Percentiles rank a stretch among this genome's conserved stretches.
phyloP scores from a whole-genome alignment of 1,140 invertebrate species.

The Orius insidiosus region DNA sequence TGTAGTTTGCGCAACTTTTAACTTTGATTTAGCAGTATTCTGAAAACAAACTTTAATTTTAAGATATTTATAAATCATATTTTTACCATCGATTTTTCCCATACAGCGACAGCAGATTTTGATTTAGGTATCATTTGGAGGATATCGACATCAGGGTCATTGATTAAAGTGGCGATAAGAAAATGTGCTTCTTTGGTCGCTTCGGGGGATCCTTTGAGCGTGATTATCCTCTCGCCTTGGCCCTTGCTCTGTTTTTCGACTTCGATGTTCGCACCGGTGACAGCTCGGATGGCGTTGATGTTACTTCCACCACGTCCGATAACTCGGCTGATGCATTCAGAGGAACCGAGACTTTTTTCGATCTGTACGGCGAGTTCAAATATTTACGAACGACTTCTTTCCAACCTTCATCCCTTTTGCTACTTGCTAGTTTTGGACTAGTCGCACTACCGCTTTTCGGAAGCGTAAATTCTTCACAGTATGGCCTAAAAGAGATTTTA shows the following conservation, averaged over 20 bases:
- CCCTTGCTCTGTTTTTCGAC: conserved; percentile 93
- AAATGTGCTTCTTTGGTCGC: conserved; percentile 76
- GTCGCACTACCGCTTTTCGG: conserved; percentile 28
- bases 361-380: conserved; percentile 30
- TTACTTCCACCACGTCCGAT: conserved; percentile 91
- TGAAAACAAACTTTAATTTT: conserved; percentile 6
- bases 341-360: conserved; percentile 81
- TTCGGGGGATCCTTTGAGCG: conserved; percentile 84
- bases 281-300: conserved; percentile 88
- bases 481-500: background rate
- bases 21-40: conserved; percentile 19
- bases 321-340: conserved; percentile 86
- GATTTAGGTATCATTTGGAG: conserved; percentile 59
- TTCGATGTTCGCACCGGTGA: conserved; percentile 91
- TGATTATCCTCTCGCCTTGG: conserved; percentile 82
- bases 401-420: conserved; percentile 84
- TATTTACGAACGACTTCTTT: conserved; percentile 83
- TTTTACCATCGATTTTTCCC: conserved; percentile 35
- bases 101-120: conserved; percentile 31
- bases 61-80: background rate
- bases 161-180: conserved; percentile 70
- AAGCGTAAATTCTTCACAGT: background rate
- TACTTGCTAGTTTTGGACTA: conserved; percentile 47
- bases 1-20: conserved; percentile 10
- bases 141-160: conserved; percentile 85